A percentile compares a stretch with the other conserved stretches of the same genome.
Evolutionary conservation across 37 sponge, comb jelly and placozoan genomes (phyloP).

Genomic region (Halichondria panicea): DNA sequence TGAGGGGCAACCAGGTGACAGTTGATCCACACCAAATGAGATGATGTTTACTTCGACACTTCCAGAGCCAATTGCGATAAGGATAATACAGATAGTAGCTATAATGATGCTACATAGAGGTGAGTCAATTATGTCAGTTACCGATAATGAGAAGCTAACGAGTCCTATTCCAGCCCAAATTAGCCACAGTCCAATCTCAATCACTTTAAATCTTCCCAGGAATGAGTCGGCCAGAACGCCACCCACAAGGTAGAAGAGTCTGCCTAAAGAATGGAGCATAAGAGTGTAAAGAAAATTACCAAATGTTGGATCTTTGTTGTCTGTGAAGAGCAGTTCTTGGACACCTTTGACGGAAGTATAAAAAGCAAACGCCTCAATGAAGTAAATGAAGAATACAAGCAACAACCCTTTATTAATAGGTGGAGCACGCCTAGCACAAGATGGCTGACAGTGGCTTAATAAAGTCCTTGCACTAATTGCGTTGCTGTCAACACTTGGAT

Average conservation of each 20-base stretch:
- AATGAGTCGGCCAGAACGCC: slow-evolving; percentile 47
- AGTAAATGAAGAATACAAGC: slow-evolving; percentile 13
- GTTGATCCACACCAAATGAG: slow-evolving; percentile 48
- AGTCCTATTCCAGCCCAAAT: slow-evolving; percentile 35
- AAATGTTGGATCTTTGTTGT: not conserved
- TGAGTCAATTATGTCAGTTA: no score
- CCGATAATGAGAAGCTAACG: not conserved
- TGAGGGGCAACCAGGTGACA: slow-evolving; percentile 33
- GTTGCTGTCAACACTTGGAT: no score
- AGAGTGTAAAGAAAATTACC: not conserved
- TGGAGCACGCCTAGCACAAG: no score
- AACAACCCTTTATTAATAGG: slow-evolving; percentile 17
- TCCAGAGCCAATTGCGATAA: slow-evolving; percentile 18
- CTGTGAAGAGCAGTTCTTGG: not conserved
- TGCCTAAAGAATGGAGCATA: slow-evolving; percentile 6
- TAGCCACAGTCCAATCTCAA: slow-evolving; percentile 51
- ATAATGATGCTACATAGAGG: not conserved
- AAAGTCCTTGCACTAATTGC: no score
- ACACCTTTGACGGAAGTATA: slow-evolving; percentile 8
- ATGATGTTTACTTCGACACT: slow-evolving; percentile 43
- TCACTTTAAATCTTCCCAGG: slow-evolving; percentile 38
- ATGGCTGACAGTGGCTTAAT: no score
- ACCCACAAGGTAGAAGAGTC: slow-evolving; percentile 44
- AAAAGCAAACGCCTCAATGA: slow-evolving; percentile 33
- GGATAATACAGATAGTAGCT: not conserved